These are phyloP conservation scores for Myopa tessellatipennis DNA, from an alignment of 2,888 invertebrate species.

Conservation along the genomic window DNA sequence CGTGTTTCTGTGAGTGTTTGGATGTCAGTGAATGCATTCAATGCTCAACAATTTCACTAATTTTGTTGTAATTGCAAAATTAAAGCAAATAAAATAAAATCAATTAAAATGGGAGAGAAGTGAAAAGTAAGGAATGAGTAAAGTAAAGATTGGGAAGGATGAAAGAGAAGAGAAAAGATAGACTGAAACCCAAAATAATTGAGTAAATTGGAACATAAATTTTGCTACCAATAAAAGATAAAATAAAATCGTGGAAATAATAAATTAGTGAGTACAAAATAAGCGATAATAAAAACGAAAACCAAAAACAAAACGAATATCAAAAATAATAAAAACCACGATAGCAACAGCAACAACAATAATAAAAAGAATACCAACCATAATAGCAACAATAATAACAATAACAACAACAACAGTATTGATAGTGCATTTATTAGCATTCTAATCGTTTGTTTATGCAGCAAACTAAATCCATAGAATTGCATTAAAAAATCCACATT, in stretches of 20 bases:
- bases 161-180: neutral
- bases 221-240: slow-evolving; percentile 19
- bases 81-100: slow-evolving; percentile 22
- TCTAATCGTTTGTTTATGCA: neutral
- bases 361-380: neutral
- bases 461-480: neutral
- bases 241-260: neutral
- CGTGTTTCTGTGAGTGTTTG: neutral
- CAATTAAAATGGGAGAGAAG: slow-evolving; percentile 14
- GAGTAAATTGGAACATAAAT: slow-evolving; percentile 19
- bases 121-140: neutral
- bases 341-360: neutral
- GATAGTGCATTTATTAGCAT: neutral
- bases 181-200: slow-evolving; percentile 10
- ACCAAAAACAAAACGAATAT: neutral
- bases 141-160: neutral
- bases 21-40: neutral
- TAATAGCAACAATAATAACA: neutral
- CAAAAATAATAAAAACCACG: neutral
- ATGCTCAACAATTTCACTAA: slow-evolving; percentile 9
- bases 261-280: neutral
- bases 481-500: neutral
- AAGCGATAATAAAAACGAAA: neutral
- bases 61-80: slow-evolving; percentile 4
- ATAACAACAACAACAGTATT: neutral